phyloP scores from a whole-genome alignment of 1,140 invertebrate genomes.

The Heliconius nattereri region DNA sequence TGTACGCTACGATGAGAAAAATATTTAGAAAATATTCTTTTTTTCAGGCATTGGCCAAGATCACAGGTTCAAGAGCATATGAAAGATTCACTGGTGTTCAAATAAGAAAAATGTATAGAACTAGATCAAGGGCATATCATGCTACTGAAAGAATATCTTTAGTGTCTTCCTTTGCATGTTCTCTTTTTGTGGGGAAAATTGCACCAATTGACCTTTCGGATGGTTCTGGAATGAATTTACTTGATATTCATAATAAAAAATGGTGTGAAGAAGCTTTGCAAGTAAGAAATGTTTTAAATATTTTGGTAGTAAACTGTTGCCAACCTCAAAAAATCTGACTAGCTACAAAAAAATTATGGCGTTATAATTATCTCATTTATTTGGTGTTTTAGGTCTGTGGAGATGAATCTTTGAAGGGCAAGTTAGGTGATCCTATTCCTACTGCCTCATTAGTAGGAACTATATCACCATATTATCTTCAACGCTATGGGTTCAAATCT shows the following conservation, averaged over 20 bases:
- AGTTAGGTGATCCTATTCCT: conserved; percentile 88
- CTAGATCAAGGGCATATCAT: conserved; percentile 87
- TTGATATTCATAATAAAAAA: conserved; percentile 90
- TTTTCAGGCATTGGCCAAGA: conserved; percentile 85
- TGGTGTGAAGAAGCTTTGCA: conserved; percentile 91
- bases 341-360: too few species aligned
- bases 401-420: conserved; percentile 85
- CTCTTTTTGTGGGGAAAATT: conserved; percentile 93
- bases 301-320: too few species aligned
- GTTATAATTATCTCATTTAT: not conserved
- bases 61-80: conserved; percentile 96
- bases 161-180: conserved; percentile 95
- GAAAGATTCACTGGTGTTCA: conserved; percentile 97
- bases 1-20: too few species aligned
- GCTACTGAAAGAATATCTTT: conserved; percentile 95
- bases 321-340: too few species aligned
- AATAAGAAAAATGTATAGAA: conserved; percentile 93
- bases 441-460: conserved; percentile 86
- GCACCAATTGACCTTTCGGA: conserved; percentile 96
- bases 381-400: conserved; percentile 82
- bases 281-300: conserved; percentile 59
- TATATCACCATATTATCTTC: conserved; percentile 90
- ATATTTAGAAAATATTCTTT: not conserved
- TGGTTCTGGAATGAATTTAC: conserved; percentile 97
- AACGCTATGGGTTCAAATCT: conserved; percentile 91